These are phyloP conservation scores for Bhutanitis thaidina DNA, from an alignment of 2,888 invertebrate genomes.

Conservation along the genomic window DNA sequence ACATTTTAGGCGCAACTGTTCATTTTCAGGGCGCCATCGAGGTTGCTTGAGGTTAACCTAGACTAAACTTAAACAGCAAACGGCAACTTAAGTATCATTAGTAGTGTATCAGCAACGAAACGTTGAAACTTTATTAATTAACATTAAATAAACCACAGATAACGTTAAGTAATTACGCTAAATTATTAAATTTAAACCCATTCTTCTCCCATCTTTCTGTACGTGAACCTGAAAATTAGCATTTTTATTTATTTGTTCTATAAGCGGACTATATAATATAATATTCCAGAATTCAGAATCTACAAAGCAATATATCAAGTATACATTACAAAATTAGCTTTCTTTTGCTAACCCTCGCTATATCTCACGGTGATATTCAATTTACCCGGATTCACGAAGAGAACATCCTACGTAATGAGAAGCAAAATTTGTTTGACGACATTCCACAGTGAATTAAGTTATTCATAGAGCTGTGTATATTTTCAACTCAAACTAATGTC, in stretches of 20 bases:
- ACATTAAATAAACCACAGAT: too few species aligned
- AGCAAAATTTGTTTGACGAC: slow-evolving; percentile 12
- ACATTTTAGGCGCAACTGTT: slow-evolving; percentile 2
- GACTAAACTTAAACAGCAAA: slow-evolving; percentile 20
- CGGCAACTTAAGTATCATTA: slow-evolving; percentile 41
- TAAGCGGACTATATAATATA: too few species aligned
- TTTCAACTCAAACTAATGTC: background rate
- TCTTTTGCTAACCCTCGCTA: background rate
- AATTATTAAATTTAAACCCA: too few species aligned
- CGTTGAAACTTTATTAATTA: slow-evolving; percentile 36
- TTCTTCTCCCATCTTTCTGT: too few species aligned
- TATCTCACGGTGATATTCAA: slow-evolving; percentile 8
- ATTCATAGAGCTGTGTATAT: background rate
- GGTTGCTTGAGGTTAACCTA: too few species aligned
- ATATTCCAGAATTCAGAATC: too few species aligned
- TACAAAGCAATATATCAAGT: too few species aligned
- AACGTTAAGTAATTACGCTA: too few species aligned
- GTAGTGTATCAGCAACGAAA: slow-evolving; percentile 46
- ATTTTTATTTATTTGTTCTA: too few species aligned
- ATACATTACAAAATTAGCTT: too few species aligned
- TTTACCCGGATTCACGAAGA: slow-evolving; percentile 3
- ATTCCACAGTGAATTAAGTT: slow-evolving; percentile 10
- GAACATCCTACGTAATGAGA: background rate
- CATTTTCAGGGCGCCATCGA: too few species aligned
- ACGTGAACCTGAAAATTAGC: too few species aligned